These are phyloP conservation scores for Drosophila sechellia DNA, from an alignment of 1,140 invertebrate species.

Conservation along the genomic window DNA sequence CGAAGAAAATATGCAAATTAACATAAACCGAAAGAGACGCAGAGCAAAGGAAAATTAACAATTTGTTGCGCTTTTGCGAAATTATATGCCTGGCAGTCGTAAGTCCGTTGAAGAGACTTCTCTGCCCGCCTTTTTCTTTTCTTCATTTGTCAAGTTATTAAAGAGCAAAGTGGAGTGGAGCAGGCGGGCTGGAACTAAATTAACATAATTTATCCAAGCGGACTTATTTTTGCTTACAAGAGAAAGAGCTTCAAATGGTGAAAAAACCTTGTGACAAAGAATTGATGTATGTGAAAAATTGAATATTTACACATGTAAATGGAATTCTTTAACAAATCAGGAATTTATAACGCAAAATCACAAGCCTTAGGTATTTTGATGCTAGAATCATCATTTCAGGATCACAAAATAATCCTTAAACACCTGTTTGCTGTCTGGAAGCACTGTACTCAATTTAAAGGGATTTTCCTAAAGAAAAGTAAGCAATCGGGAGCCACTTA, in stretches of 20 bases:
- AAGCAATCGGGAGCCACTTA: slow-evolving; percentile 39
- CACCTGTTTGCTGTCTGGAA: background rate
- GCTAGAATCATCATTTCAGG: background rate
- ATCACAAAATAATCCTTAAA: background rate
- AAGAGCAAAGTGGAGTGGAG: slow-evolving; percentile 16
- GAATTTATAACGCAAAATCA: no score
- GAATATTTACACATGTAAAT: background rate
- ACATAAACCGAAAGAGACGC: slow-evolving; percentile 31
- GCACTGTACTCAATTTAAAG: slow-evolving; percentile 12
- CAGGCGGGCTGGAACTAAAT: slow-evolving; percentile 28
- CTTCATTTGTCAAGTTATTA: slow-evolving; percentile 77
- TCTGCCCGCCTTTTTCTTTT: slow-evolving; percentile 41
- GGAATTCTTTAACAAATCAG: no score
- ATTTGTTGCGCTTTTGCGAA: slow-evolving; percentile 80
- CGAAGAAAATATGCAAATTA: slow-evolving; percentile 69
- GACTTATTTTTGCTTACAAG: slow-evolving; percentile 9
- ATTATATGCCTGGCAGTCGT: slow-evolving; percentile 69
- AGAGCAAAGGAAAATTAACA: slow-evolving; percentile 74
- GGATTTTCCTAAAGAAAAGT: background rate
- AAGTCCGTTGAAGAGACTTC: slow-evolving; percentile 52
- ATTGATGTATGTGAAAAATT: background rate
- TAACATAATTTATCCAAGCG: slow-evolving; percentile 76
- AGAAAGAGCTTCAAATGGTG: slow-evolving; percentile 2
- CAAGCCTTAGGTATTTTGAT: no score
- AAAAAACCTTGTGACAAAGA: background rate